These are phyloP conservation scores for Pristiophorus japonicus DNA, from an alignment of 2,113 vertebrate species.

Conservation along the genomic window DNA sequence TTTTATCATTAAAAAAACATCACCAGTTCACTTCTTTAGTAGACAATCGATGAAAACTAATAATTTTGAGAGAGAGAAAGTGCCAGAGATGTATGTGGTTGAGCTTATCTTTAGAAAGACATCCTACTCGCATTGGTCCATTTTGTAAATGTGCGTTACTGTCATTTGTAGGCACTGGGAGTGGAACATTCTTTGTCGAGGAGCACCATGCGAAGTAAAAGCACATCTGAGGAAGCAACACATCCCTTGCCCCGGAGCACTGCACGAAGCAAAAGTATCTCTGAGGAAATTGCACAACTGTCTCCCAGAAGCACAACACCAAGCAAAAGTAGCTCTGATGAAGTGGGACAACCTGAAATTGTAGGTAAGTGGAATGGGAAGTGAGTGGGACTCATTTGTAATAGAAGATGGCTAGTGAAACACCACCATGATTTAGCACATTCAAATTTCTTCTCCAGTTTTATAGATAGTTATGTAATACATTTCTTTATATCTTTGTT, in stretches of 20 bases:
- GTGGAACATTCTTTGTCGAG: neutral
- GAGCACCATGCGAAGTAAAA: conserved; percentile 24
- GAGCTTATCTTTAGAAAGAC: neutral
- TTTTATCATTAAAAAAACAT: neutral
- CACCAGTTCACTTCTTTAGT: neutral
- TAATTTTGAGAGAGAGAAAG: neutral
- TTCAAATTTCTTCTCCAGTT: neutral
- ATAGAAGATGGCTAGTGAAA: neutral
- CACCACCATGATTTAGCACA: neutral
- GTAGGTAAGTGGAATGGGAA: conserved; percentile 20
- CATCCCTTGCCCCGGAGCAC: neutral
- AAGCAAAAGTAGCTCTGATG: conserved; percentile 8
- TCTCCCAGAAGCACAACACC: neutral
- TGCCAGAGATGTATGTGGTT: neutral
- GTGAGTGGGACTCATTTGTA: neutral
- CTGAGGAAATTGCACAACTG: conserved; percentile 9
- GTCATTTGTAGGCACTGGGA: neutral
- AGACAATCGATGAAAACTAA: neutral
- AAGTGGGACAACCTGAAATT: conserved; percentile 21
- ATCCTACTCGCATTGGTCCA: neutral
- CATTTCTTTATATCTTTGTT: neutral
- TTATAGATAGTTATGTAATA: too few species aligned
- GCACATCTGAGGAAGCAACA: neutral
- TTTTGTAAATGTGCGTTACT: neutral
- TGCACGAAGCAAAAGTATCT: conserved; percentile 25